Percentiles rank a stretch among this genome's conserved stretches.
Evolutionary conservation across 2,797 vertebrate species (phyloP).

Genomic region (Pangasius djambal): DNA sequence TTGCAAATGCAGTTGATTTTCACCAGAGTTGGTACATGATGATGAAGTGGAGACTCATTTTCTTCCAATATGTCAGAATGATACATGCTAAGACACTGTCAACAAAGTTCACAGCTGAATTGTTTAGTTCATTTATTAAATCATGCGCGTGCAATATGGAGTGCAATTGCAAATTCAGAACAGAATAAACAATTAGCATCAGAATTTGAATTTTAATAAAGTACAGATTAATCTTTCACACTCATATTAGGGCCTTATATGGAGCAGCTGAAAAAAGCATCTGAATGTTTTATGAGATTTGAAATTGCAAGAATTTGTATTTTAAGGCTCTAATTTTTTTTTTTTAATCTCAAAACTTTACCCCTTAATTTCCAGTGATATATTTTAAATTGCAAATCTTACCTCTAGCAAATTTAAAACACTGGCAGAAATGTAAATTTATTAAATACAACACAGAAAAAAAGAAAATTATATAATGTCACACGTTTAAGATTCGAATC

Average conservation of each 20-base stretch:
- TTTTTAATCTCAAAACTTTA: background rate
- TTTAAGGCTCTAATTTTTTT: background rate
- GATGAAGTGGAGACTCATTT: background rate
- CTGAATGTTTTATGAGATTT: background rate
- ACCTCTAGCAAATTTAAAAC: background rate
- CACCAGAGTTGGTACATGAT: background rate
- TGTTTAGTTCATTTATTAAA: background rate
- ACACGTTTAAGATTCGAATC: background rate
- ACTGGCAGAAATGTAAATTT: background rate
- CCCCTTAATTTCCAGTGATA: background rate
- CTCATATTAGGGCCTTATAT: background rate
- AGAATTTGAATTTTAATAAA: background rate
- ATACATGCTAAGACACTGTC: too few species aligned
- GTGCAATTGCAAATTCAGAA: background rate
- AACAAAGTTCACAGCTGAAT: too few species aligned
- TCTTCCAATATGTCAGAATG: background rate
- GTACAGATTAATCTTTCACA: background rate
- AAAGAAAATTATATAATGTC: background rate
- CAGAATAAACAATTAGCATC: background rate
- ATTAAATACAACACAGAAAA: background rate
- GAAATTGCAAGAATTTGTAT: background rate
- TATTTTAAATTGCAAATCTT: background rate
- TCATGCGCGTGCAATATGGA: background rate
- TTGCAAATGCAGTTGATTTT: background rate
- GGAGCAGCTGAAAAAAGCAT: background rate